Evolutionary conservation across 30 jellyfish, hydroid and myxozoan species (phyloP).

Genomic region (Chrysaora quinquecirrha): DNA sequence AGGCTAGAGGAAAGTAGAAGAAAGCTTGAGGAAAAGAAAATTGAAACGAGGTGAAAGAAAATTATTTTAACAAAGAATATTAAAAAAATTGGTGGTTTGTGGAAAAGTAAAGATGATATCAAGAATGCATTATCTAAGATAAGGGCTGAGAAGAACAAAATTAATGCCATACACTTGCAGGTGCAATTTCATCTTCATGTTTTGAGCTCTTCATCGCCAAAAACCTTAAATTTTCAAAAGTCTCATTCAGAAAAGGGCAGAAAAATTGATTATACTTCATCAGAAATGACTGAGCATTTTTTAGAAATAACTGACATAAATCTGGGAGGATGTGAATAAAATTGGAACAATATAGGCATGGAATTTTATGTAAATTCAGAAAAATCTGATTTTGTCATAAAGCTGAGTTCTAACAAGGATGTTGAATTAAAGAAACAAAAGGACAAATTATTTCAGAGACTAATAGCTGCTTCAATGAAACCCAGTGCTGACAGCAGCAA

Average conservation of each 20-base stretch:
- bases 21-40: too few species aligned
- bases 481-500: neutral
- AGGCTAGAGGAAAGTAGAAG: constrained; percentile 16
- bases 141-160: neutral
- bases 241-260: neutral
- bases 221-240: neutral
- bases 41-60: too few species aligned
- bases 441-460: neutral
- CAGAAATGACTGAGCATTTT: constrained; percentile 21
- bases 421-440: neutral
- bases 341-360: too few species aligned
- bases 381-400: too few species aligned
- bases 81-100: too few species aligned
- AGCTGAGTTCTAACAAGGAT: neutral
- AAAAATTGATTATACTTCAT: neutral
- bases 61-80: too few species aligned
- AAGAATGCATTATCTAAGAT: too few species aligned
- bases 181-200: neutral
- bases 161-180: neutral
- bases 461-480: neutral
- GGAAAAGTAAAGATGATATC: too few species aligned
- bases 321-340: neutral
- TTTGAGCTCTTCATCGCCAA: neutral
- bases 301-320: neutral
- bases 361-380: too few species aligned